A percentile compares a stretch with the other conserved stretches of the same genome.
Conservation (phyloP, 2,113 vertebrate genomes). For the Cacatua alba region DNA sequence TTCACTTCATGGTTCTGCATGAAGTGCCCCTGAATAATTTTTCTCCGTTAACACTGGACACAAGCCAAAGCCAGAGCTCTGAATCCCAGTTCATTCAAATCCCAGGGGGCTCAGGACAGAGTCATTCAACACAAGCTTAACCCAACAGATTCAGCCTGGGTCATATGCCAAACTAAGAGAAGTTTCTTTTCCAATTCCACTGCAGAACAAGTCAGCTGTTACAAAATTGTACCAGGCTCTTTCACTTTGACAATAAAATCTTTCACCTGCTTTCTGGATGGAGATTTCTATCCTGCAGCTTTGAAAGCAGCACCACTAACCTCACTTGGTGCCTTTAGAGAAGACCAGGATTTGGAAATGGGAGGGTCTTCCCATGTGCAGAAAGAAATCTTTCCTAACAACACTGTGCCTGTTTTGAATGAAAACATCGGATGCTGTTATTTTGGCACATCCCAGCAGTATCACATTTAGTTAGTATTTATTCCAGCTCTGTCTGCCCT, state of each 20-base stretch:
- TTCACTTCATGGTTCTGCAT: constrained; percentile 5
- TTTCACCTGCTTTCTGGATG: background rate
- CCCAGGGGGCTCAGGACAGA: background rate
- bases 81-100: constrained; percentile 30
- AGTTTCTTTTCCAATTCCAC: background rate
- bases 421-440: constrained; percentile 28
- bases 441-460: background rate
- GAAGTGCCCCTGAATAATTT: background rate
- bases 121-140: background rate
- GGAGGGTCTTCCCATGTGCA: background rate
- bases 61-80: constrained; percentile 9
- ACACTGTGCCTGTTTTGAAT: background rate
- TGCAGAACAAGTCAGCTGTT: constrained; percentile 11
- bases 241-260: background rate
- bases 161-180: background rate
- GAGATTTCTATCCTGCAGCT: background rate
- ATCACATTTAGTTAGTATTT: background rate
- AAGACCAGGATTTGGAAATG: background rate
- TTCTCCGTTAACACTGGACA: background rate
- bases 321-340: background rate
- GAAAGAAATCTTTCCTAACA: constrained; percentile 4
- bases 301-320: background rate
- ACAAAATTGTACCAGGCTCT: background rate
- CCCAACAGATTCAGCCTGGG: background rate
- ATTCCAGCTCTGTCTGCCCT: constrained; percentile 53